A percentile compares a stretch with the other conserved stretches of the same genome.
These are phyloP conservation scores for Heliconius charithonia DNA, from an alignment of 2,888 invertebrate species.

Conservation along the genomic window DNA sequence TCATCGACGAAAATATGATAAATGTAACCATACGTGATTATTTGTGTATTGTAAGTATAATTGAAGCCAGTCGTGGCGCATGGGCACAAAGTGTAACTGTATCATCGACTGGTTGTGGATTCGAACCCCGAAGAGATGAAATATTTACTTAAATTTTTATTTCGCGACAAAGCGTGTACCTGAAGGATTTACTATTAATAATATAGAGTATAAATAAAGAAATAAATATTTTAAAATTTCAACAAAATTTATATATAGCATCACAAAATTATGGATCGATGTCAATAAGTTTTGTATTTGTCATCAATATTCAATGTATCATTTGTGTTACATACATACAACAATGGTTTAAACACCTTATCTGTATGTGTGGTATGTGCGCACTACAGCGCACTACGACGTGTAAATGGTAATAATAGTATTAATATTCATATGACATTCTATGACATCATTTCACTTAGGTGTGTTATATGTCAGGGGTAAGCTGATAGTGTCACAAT, in stretches of 20 bases:
- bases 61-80: too few relatives aligned
- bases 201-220: background rate
- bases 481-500: conserved; percentile 32
- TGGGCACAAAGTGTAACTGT: too few relatives aligned
- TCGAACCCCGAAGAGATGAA: too few relatives aligned
- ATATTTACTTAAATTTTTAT: too few relatives aligned
- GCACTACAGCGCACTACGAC: conserved; percentile 36
- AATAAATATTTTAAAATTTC: background rate
- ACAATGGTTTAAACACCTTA: conserved; percentile 12
- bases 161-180: too few relatives aligned
- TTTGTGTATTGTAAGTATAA: too few relatives aligned
- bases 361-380: background rate
- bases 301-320: conserved; percentile 4
- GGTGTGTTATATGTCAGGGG: conserved; percentile 37
- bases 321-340: background rate
- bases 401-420: conserved; percentile 46
- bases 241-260: background rate
- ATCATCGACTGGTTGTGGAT: too few relatives aligned
- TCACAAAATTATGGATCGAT: background rate
- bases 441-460: conserved; percentile 46
- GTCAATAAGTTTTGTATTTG: background rate
- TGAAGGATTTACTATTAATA: too few relatives aligned
- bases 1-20: too few relatives aligned
- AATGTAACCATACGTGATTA: too few relatives aligned
- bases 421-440: conserved; percentile 46